Evolutionary conservation across 2,113 vertebrate species (phyloP).

Genomic region (Prionailurus viverrinus): DNA sequence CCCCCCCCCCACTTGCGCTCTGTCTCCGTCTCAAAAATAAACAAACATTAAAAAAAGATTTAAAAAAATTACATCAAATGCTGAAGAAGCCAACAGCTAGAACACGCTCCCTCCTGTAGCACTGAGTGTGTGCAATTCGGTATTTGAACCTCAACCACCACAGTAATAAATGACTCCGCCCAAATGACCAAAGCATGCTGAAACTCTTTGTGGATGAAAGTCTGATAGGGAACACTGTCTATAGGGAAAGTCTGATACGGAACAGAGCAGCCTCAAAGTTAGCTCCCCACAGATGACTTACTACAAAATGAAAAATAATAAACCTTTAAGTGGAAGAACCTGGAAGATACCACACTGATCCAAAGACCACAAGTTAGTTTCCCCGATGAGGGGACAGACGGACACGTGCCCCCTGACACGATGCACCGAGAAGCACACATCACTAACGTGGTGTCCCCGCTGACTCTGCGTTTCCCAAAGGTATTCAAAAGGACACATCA

Average conservation of each 20-base stretch:
- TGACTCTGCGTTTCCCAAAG: not conserved
- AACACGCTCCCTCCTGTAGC: not conserved
- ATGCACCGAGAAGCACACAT: not conserved
- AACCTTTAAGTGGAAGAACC: not conserved
- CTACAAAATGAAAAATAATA: not conserved
- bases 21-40: too few relatives aligned
- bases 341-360: not conserved
- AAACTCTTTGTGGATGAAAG: not conserved
- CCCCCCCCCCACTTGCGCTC: too few relatives aligned
- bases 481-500: not conserved
- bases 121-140: not conserved
- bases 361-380: not conserved
- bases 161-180: not conserved
- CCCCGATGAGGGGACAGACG: not conserved
- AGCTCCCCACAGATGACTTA: not conserved
- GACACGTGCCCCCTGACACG: not conserved
- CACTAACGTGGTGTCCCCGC: not conserved
- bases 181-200: not conserved
- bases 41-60: too few relatives aligned
- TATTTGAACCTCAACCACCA: not conserved
- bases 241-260: not conserved
- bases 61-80: not conserved
- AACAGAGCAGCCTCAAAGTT: not conserved
- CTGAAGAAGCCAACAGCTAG: not conserved
- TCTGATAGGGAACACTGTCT: not conserved